Evolutionary conservation across 2,113 vertebrate species (phyloP), one percentile per base, ranked within the genome.

Genomic region (Rattus rattus): DNA sequence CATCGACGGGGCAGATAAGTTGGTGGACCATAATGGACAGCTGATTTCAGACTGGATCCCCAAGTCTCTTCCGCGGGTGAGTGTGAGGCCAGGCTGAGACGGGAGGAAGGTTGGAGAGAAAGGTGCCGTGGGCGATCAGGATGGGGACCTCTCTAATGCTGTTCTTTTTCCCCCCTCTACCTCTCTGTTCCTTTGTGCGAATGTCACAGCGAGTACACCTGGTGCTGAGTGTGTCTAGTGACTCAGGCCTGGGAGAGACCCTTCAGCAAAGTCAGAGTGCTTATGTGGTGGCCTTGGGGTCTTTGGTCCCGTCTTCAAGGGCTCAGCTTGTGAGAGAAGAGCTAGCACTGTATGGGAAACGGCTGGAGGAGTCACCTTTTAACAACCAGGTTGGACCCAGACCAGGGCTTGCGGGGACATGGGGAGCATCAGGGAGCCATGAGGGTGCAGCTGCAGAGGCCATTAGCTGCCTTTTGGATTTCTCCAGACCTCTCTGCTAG

Each of bases 291-390:
- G 49, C 98, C 0, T 90, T 99, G 94, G 98, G 98, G 30, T 98
- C 98, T 39, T 98, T 99, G 63, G 98, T 98, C 36, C 94, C 99
- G 47, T 92, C 94, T 1, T 99, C 99, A 90, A 98, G 98, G 63
- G 99, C 97, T 93, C 98, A 97, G 94, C 98, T 99, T 2, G 98
- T 99, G 94, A 98, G 99, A 97, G 98, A 98, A 75, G 98, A 98
- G 54, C 98, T 99, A 76, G 99, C 99, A 8, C 56, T 98, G 5
- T 99, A 99, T 0, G 99, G 99, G 84, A 99, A 99, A 98, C 99
- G 99, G 83, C 98, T 99, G 97, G 99, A 99, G 4, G 99, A 99
- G 95, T 98, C 99, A 7, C 98, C 99, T 1, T 99, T 99, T 96
- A 99, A 99, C 97, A 99, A 99, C 98, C 99, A 99, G 99, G 99